A percentile compares a stretch with the other conserved stretches of the same genome.
These are phyloP conservation scores for Cheilosia pagana DNA, from an alignment of 2,888 invertebrate species.

Conservation along the genomic window DNA sequence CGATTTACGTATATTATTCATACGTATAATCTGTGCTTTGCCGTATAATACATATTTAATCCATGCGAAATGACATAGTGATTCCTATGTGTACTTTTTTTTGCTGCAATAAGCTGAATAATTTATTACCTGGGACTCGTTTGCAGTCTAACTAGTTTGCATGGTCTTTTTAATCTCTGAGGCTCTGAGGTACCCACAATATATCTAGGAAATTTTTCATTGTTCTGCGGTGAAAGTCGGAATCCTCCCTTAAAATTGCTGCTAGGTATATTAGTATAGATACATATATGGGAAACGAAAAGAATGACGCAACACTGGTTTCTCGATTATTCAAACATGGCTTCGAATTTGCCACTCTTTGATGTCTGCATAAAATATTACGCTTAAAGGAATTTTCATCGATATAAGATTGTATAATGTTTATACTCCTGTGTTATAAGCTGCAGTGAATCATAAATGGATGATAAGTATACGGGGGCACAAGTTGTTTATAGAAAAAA, in stretches of 20 bases:
- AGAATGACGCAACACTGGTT: slow-evolving; percentile 2
- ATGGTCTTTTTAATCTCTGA: slow-evolving; percentile 61
- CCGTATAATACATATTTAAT: slow-evolving; percentile 67
- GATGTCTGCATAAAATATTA: slow-evolving; percentile 55
- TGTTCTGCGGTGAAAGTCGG: slow-evolving; percentile 41
- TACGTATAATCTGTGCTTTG: slow-evolving; percentile 50
- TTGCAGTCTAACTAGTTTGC: slow-evolving; percentile 56
- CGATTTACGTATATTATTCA: slow-evolving; percentile 50
- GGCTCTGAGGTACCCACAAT: slow-evolving; percentile 14
- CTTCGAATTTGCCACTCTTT: slow-evolving; percentile 50
- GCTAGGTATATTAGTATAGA: background rate
- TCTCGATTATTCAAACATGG: slow-evolving; percentile 47
- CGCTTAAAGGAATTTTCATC: slow-evolving; percentile 51
- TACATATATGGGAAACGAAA: background rate
- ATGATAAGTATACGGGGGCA: no score
- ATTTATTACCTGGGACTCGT: slow-evolving; percentile 58
- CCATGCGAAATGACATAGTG: slow-evolving; percentile 64
- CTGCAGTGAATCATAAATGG: background rate
- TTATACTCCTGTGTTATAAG: background rate
- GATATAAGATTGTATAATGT: slow-evolving; percentile 7
- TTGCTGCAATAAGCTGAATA: slow-evolving; percentile 57
- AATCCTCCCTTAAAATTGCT: slow-evolving; percentile 15
- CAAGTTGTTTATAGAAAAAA: no score
- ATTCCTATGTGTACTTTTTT: slow-evolving; percentile 35
- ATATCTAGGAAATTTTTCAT: slow-evolving; percentile 60